phyloP scores from a whole-genome alignment of 2,113 vertebrate species.

The Pollachius pollachius region DNA sequence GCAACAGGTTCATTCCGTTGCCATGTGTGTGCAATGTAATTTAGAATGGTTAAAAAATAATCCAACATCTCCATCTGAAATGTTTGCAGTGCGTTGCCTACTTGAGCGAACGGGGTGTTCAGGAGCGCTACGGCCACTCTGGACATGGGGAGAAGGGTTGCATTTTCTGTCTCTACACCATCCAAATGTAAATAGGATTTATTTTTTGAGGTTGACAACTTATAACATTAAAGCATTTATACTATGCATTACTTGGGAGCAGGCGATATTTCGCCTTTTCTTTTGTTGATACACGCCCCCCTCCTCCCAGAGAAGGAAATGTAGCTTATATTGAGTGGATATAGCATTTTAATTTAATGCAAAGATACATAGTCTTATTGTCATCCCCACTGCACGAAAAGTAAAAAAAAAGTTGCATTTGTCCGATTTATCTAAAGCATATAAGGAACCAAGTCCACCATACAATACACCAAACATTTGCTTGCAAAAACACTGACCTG shows the following conservation, averaged over 20 bases:
- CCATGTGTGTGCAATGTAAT: background rate
- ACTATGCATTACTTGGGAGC: no score
- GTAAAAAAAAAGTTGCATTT: background rate
- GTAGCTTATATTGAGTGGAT: no score
- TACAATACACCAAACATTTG: slow-evolving; percentile 50
- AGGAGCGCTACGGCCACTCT: no score
- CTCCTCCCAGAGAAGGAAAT: slow-evolving; percentile 8
- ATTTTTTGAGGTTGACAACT: no score
- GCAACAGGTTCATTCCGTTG: no score
- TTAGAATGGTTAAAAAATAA: background rate
- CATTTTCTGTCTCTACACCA: no score
- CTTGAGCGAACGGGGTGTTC: no score
- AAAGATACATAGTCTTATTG: background rate
- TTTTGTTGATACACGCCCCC: background rate
- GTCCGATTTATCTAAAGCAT: background rate
- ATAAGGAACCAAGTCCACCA: slow-evolving; percentile 22
- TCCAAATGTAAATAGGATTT: no score
- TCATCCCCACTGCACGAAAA: slow-evolving; percentile 1
- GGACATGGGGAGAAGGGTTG: no score
- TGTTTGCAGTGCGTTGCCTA: background rate
- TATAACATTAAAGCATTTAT: no score
- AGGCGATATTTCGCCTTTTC: no score
- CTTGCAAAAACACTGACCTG: slow-evolving; percentile 86
- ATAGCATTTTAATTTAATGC: no score
- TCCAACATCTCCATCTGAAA: background rate